Conservation (phyloP, 2,888 invertebrate genomes). For the Synergus gifuensis region DNA sequence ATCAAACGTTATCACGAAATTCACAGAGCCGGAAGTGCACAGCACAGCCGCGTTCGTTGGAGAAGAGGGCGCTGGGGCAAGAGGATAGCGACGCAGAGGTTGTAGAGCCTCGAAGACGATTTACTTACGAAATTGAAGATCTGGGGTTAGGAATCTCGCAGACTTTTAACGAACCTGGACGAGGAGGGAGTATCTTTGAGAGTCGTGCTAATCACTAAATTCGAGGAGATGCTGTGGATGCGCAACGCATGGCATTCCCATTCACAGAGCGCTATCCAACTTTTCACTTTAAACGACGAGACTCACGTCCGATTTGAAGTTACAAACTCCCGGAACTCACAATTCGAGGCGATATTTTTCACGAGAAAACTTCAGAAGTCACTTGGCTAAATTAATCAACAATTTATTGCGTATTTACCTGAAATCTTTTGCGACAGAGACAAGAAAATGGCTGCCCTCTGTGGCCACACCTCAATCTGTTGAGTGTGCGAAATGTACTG, state of each 20-base stretch:
- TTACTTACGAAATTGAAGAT: constrained; percentile 66
- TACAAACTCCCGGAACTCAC: constrained; percentile 39
- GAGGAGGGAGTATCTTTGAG: constrained; percentile 5
- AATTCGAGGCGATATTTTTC: neutral
- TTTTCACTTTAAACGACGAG: constrained; percentile 52
- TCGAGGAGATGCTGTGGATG: constrained; percentile 28
- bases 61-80: constrained; percentile 34
- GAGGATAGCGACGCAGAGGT: constrained; percentile 66
- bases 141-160: constrained; percentile 54
- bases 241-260: constrained; percentile 54
- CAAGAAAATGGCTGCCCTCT: constrained; percentile 63
- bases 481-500: constrained; percentile 51
- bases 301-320: constrained; percentile 30
- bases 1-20: constrained; percentile 44
- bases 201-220: constrained; percentile 24
- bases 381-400: constrained; percentile 41
- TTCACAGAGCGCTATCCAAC: constrained; percentile 44
- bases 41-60: constrained; percentile 51
- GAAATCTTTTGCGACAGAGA: constrained; percentile 62
- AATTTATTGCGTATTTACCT: constrained; percentile 59
- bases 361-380: constrained; percentile 39
- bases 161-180: constrained; percentile 42
- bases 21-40: constrained; percentile 63
- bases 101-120: constrained; percentile 62
- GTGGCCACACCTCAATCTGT: constrained; percentile 62